A percentile compares a stretch with the other conserved stretches of the same genome.
Evolutionary conservation across 2,888 invertebrate genomes (phyloP).

Genomic region (Sisyra terminalis): DNA sequence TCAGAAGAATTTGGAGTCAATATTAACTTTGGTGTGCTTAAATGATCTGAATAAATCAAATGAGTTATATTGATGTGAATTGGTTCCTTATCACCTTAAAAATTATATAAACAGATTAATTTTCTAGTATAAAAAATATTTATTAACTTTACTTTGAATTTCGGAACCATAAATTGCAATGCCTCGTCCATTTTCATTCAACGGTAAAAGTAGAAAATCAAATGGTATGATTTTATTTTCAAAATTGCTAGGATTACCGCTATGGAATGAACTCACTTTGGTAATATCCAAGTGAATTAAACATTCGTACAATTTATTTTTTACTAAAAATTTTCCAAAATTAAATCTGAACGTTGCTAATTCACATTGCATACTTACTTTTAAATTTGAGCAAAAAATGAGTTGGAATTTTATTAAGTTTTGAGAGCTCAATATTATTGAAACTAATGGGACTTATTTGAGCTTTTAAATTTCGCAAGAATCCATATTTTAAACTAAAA

Average conservation of each 20-base stretch:
- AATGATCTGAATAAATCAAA: no score
- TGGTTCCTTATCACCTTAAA: background rate
- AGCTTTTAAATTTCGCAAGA: constrained; percentile 30
- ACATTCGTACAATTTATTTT: constrained; percentile 14
- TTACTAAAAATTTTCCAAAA: constrained; percentile 13
- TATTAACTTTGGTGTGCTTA: no score
- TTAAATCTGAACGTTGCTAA: no score
- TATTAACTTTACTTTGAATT: constrained; percentile 14
- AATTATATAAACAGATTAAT: background rate
- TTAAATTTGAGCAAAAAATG: constrained; percentile 30
- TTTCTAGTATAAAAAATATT: background rate
- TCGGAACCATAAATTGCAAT: constrained; percentile 24
- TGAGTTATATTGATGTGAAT: no score
- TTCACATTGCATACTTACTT: no score
- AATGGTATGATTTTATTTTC: constrained; percentile 16
- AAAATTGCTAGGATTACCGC: constrained; percentile 21
- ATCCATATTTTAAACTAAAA: constrained; percentile 35
- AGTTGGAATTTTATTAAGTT: constrained; percentile 29
- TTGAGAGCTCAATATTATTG: constrained; percentile 30
- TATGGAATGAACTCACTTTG: constrained; percentile 13
- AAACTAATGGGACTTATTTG: constrained; percentile 25
- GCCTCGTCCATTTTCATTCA: constrained; percentile 22
- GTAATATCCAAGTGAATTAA: constrained; percentile 13
- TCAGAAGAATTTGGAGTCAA: no score
- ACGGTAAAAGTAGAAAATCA: constrained; percentile 21